A percentile compares a stretch with the other conserved stretches of the same genome.
Evolutionary conservation across 37 sponge, comb jelly and placozoan genomes (phyloP).

Genomic region (Aplysina aerophoba): DNA sequence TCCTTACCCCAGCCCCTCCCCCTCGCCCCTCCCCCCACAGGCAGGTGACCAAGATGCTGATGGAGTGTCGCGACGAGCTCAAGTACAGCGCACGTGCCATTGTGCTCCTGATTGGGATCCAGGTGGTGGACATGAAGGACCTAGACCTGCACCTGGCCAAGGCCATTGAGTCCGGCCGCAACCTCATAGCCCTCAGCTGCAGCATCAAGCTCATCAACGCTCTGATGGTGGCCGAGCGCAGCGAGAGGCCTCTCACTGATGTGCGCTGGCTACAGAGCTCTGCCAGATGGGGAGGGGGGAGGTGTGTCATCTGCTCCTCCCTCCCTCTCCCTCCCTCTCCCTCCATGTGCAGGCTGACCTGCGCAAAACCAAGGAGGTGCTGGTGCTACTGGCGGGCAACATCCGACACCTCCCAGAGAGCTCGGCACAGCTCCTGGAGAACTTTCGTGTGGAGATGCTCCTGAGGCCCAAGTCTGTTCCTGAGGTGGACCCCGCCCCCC

Average conservation of each 20-base stretch:
- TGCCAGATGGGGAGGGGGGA: not conserved
- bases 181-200: conserved; percentile 81
- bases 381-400: conserved; percentile 68
- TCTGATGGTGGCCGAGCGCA: conserved; percentile 77
- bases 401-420: conserved; percentile 83
- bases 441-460: conserved; percentile 66
- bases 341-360: conserved; percentile 64
- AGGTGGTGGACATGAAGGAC: conserved; percentile 90
- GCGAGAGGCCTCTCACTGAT: conserved; percentile 87
- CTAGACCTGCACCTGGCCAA: conserved; percentile 90
- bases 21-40: not conserved
- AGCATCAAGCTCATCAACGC: conserved; percentile 86
- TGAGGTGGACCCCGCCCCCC: conserved; percentile 63
- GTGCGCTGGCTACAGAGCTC: conserved; percentile 26
- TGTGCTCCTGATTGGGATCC: conserved; percentile 89
- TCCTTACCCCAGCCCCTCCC: not conserved
- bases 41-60: conserved; percentile 75
- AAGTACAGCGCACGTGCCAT: conserved; percentile 95
- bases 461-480: conserved; percentile 39
- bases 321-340: too few relatives aligned
- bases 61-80: conserved; percentile 90
- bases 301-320: not conserved
- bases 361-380: conserved; percentile 77
- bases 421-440: conserved; percentile 81
- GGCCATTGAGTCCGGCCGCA: conserved; percentile 82